Evolutionary conservation across 1,140 invertebrate genomes (phyloP), one percentile per base, ranked within the genome.

Genomic region (Pogonomyrmex barbatus): DNA sequence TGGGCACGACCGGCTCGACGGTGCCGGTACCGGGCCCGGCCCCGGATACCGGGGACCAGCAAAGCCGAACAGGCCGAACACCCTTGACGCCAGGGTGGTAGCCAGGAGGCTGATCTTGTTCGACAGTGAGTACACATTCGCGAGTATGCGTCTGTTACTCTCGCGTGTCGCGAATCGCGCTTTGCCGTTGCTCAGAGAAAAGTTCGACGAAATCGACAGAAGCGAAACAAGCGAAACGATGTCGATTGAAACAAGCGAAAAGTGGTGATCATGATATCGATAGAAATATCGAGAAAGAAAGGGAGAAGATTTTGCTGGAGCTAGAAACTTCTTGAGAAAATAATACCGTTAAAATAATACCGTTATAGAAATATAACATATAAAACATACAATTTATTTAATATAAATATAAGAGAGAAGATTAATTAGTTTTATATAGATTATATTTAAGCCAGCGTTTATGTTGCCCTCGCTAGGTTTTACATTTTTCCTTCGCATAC

Each of bases 21-120:
- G 78, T 85, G 85, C 89, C 91, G 90, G 90, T 87, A 63, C 90
- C 90, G 86, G 85, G 77, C 79, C 90, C 90, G 70, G 85, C 79
- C 76, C 71, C 88, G 86, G 82, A 88, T 86, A 85, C 87, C 88
- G 87, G 91, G 89, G 93, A 93, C 58, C 95, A 95, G 81, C 94
- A 94, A 78, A 97, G 93, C 95, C 96, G 50, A 97, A 97, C 95
- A 95, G 97, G 89, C 97, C 97, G 58, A 97, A 96, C 90, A 97
- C 97, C 75, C 95, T 98, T 90, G 96, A 96, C 81, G 96, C 97
- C 17, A 97, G 96, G 87, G 97, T 97, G 93, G 95, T 97, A 79
- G 96, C 96, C 84, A 96, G 97, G 90, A 96, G 97, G 91, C 94
- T 92, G 89, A 91, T 88, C 88, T 88, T 90, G 67, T 88, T 88